A percentile compares a stretch with the other conserved stretches of the same genome.
These are phyloP conservation scores for Colostygia pectinataria DNA, from an alignment of 2,888 invertebrate genomes.

Conservation along the genomic window DNA sequence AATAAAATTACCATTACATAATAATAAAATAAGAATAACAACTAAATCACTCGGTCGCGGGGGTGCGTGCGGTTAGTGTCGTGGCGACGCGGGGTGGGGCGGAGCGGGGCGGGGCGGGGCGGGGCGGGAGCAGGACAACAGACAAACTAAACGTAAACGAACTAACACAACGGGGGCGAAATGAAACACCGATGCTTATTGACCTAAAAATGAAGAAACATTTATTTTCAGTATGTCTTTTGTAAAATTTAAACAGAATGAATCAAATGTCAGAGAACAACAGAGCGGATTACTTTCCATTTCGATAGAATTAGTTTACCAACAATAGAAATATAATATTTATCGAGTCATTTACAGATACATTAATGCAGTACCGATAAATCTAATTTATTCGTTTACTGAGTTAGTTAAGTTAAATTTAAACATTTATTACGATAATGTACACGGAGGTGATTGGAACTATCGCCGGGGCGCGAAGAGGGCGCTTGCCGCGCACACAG, in stretches of 20 bases:
- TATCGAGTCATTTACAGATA: conserved; percentile 80
- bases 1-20: conserved; percentile 38
- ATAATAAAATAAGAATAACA: conserved; percentile 37
- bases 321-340: conserved; percentile 81
- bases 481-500: conserved; percentile 43
- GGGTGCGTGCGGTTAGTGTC: conserved; percentile 16
- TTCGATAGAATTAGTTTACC: conserved; percentile 75
- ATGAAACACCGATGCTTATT: conserved; percentile 84
- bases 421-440: conserved; percentile 73
- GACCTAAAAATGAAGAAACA: conserved; percentile 89
- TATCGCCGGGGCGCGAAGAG: conserved; percentile 26
- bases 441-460: conserved; percentile 53
- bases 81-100: background rate
- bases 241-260: conserved; percentile 84
- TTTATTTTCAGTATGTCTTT: conserved; percentile 88
- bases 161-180: conserved; percentile 47
- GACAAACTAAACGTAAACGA: conserved; percentile 19
- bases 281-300: conserved; percentile 77
- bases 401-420: conserved; percentile 69
- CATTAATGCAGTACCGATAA: conserved; percentile 77
- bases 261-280: conserved; percentile 78
- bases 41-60: conserved; percentile 36
- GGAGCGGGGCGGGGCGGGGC: background rate
- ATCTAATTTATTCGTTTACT: conserved; percentile 80
- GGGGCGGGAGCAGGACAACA: background rate